These are phyloP conservation scores for Micrastur ruficollis DNA, from an alignment of 2,797 vertebrate species.

Conservation along the genomic window DNA sequence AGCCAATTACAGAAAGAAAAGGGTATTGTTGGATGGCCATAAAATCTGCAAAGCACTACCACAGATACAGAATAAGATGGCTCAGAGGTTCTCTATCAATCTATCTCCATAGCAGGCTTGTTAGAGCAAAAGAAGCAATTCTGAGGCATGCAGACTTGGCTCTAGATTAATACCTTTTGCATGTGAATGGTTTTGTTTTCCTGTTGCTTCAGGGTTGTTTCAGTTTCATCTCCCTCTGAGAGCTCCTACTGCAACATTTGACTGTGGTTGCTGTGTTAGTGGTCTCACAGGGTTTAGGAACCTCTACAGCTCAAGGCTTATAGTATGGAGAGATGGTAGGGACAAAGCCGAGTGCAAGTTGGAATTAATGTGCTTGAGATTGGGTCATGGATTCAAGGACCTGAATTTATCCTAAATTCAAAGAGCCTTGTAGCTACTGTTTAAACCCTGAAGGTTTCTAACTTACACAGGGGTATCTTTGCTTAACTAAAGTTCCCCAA, in stretches of 20 bases:
- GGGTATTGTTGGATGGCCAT: not conserved
- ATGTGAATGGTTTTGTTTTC: not conserved
- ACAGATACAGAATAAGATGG: not conserved
- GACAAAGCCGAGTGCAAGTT: not conserved
- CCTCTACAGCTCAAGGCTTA: not conserved
- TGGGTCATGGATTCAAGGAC: too few relatives aligned
- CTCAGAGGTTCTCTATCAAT: not conserved
- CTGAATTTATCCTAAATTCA: not conserved
- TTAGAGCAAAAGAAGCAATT: not conserved
- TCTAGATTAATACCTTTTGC: not conserved
- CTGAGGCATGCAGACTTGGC: not conserved
- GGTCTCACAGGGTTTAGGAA: not conserved
- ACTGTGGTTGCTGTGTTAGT: not conserved
- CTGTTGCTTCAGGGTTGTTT: not conserved
- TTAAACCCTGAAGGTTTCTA: not conserved
- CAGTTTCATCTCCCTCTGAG: not conserved
- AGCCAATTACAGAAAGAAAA: constrained; percentile 6
- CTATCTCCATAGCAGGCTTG: not conserved
- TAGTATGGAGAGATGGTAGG: not conserved
- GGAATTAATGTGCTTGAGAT: not conserved
- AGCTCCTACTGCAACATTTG: not conserved
- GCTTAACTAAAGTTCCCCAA: not conserved
- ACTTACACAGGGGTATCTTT: not conserved
- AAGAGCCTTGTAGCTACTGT: not conserved
- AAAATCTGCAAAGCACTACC: not conserved